A percentile compares a stretch with the other conserved stretches of the same genome.
Evolutionary conservation across 2,888 invertebrate species (phyloP).

Genomic region (Chrysopilus asiliformis): DNA sequence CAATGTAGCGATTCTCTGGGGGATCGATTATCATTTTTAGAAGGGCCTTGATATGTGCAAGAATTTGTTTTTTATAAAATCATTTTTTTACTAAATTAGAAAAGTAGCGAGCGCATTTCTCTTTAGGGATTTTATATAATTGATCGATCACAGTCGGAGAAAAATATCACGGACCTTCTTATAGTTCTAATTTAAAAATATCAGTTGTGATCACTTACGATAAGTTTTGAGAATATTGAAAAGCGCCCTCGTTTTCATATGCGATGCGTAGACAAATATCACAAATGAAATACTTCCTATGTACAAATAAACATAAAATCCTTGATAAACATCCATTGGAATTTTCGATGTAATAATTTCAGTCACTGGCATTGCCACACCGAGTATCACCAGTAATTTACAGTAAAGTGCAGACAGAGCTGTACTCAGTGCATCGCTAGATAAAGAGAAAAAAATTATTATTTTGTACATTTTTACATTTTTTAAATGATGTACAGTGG

Average conservation of each 20-base stretch:
- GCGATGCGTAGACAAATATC: conserved; percentile 52
- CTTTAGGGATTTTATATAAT: too few species aligned
- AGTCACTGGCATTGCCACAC: conserved; percentile 74
- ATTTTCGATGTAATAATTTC: conserved; percentile 71
- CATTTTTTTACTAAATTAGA: too few species aligned
- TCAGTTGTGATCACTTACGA: conserved; percentile 26
- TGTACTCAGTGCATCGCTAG: conserved; percentile 55
- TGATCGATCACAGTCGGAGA: too few species aligned
- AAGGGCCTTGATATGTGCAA: too few species aligned
- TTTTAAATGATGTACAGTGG: too few species aligned
- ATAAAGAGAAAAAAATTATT: conserved; percentile 18
- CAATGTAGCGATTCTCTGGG: too few species aligned
- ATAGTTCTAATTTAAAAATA: background rate
- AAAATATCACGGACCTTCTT: background rate
- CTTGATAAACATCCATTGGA: conserved; percentile 64
- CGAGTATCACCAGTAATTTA: conserved; percentile 69
- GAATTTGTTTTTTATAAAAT: too few species aligned
- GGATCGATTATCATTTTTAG: too few species aligned
- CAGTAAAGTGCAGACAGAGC: conserved; percentile 72
- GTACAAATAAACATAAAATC: conserved; percentile 73
- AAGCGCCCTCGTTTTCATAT: conserved; percentile 50
- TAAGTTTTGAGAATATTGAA: conserved; percentile 43
- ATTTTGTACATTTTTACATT: too few species aligned
- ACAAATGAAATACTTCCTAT: conserved; percentile 63
- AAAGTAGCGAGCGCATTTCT: too few species aligned